These are phyloP conservation scores for Pitangus sulphuratus DNA, from an alignment of 2,797 vertebrate species.

Conservation along the genomic window DNA sequence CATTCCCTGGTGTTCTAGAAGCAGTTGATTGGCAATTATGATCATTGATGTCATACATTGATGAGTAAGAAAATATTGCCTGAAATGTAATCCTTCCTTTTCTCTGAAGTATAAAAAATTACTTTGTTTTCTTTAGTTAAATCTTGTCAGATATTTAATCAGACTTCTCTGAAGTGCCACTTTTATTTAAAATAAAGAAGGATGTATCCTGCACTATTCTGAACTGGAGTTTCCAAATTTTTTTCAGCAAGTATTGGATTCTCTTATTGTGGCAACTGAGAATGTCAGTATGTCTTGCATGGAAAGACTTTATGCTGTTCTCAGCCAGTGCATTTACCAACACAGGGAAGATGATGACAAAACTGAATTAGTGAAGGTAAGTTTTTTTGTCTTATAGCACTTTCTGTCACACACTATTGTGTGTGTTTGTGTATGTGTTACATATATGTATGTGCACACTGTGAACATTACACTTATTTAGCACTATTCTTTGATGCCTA, in stretches of 20 bases:
- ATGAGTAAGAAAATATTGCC: neutral
- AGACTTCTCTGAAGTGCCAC: neutral
- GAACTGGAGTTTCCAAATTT: neutral
- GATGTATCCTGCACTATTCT: neutral
- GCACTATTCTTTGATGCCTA: neutral
- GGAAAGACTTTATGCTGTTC: conserved; percentile 89
- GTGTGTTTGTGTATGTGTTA: neutral
- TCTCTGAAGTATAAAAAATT: neutral
- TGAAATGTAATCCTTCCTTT: neutral
- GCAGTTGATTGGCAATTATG: neutral
- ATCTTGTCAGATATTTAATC: neutral
- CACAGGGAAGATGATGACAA: conserved; percentile 87
- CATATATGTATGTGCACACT: neutral
- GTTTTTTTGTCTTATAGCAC: neutral
- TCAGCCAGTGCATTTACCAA: conserved; percentile 91
- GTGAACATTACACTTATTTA: rapidly evolving
- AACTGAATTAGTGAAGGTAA: conserved; percentile 84
- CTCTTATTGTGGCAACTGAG: conserved; percentile 77
- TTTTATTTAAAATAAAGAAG: neutral
- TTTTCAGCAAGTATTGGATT: conserved; percentile 82
- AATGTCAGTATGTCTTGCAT: conserved; percentile 83
- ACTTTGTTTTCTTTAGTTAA: neutral
- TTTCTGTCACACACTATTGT: neutral
- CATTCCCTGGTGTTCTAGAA: neutral
- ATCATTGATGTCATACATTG: neutral